These are phyloP conservation scores for Trigoniulus corallinus DNA, from an alignment of 1,140 invertebrate species.

Conservation along the genomic window DNA sequence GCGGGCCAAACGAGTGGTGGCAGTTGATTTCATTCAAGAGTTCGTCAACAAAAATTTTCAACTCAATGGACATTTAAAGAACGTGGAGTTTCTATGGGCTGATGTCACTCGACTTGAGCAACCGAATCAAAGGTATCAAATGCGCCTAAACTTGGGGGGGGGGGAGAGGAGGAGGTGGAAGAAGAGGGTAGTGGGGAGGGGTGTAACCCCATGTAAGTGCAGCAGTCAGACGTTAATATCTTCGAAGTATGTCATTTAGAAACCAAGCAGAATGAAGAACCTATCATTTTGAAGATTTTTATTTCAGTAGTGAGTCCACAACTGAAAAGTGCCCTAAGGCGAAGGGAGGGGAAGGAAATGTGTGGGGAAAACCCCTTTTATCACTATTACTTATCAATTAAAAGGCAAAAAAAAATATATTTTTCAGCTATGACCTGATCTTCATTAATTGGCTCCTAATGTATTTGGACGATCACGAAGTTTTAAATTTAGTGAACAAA, in stretches of 20 bases:
- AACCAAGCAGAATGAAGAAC: too few relatives aligned
- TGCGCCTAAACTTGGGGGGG: too few relatives aligned
- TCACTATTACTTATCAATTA: not conserved
- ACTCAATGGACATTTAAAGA: slow-evolving; percentile 26
- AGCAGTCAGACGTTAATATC: too few relatives aligned
- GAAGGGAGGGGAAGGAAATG: too few relatives aligned
- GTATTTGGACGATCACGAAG: slow-evolving; percentile 37
- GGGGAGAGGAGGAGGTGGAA: too few relatives aligned
- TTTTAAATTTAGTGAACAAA: slow-evolving; percentile 28
- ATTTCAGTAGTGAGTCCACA: too few relatives aligned
- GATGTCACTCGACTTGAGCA: slow-evolving; percentile 36
- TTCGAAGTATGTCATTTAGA: too few relatives aligned
- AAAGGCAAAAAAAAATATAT: slow-evolving; percentile 8
- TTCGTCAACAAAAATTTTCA: slow-evolving; percentile 35
- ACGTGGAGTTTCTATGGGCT: slow-evolving; percentile 32
- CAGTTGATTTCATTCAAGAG: slow-evolving; percentile 39
- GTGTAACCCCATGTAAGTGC: too few relatives aligned
- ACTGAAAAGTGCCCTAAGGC: too few relatives aligned
- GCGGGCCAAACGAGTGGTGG: slow-evolving; percentile 29
- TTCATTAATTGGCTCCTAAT: slow-evolving; percentile 46
- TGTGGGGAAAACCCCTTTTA: too few relatives aligned
- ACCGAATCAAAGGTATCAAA: slow-evolving; percentile 19
- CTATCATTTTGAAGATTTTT: not conserved
- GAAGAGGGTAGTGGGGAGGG: too few relatives aligned
- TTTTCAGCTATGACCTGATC: slow-evolving; percentile 28